Evolutionary conservation across 2,888 invertebrate genomes (phyloP), one percentile per base, ranked within the genome.

Genomic region (Scotopteryx bipunctaria): DNA sequence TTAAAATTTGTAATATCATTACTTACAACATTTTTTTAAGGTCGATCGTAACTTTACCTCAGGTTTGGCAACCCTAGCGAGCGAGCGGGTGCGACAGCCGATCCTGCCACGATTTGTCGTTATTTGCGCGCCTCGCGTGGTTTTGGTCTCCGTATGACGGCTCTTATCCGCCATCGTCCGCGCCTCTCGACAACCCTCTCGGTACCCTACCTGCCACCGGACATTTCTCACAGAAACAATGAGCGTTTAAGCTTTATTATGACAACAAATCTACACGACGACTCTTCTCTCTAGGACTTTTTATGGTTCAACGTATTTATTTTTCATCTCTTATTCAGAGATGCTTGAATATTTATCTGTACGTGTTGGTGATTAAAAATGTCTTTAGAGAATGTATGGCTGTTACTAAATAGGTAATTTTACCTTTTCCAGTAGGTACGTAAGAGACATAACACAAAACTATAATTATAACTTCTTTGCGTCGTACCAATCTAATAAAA

Each of bases 141-240:
- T 48, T 52, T 47, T 58, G 46, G 54, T 48, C 55, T 47, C 51
- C 47, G 58, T 58, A 87, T 86, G 88, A 88, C 81, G 79, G 81
- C 71, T 73, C 76, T 87, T 89, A 89, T 89, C 89, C 81, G 51
- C 76, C 81, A 88, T 87, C 87, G 78, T 76, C 77, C 78, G 76
- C 78, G 74, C 76, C 78, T 78, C 71, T 71, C 69, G 71, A 78
- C 79, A 76, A 69, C 73, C 76, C 73, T 71, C 71, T 69, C 72
- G 65, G 69, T 68, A 72, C 69, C 71, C 73, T 67, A 72, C 77
- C 74, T 71, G 75, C 72, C 71, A 65, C 62, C 41, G 67, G 78
- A 78, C 78, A 82, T 85, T 86, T 86, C 84, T 83, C 85, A 80
- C 86, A 81, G 78, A 74, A 85, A 88, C 88, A 87, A 88, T 86